A percentile compares a stretch with the other conserved stretches of the same genome.
Conservation (phyloP, 2,113 vertebrate genomes). For the Circaetus gallicus region DNA sequence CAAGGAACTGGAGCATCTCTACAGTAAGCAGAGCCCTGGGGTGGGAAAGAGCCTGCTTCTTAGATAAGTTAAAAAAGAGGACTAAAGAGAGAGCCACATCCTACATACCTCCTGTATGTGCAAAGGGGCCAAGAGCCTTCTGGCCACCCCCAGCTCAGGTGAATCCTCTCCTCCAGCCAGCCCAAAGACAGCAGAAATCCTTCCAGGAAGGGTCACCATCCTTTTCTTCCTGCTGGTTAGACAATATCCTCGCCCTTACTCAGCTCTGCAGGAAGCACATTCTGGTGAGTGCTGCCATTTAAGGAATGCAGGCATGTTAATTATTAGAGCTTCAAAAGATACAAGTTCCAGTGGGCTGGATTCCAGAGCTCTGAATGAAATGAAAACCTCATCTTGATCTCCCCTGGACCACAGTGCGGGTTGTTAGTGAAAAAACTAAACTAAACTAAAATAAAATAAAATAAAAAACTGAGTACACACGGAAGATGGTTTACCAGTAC, state of each 20-base stretch:
- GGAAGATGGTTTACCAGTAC: neutral
- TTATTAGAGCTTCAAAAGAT: constrained; percentile 54
- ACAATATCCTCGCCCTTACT: neutral
- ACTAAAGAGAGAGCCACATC: neutral
- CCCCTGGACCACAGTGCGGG: neutral
- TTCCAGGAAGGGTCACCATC: neutral
- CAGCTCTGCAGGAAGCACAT: constrained; percentile 18
- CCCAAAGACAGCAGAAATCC: neutral
- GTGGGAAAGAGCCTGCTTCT: neutral
- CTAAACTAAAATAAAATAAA: too few species aligned
- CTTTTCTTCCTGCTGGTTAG: neutral
- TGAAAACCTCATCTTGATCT: constrained; percentile 14
- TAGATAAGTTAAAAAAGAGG: neutral
- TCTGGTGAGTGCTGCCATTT: neutral
- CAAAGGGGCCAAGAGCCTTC: neutral
- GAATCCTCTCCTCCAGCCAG: neutral
- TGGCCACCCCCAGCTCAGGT: neutral
- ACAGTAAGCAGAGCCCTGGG: neutral
- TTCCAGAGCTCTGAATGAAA: constrained; percentile 29
- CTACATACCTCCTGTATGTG: neutral
- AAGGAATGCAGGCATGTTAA: constrained; percentile 23
- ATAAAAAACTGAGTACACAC: neutral
- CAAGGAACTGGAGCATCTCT: neutral
- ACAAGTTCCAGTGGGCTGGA: neutral
- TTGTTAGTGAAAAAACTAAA: neutral